phyloP scores from a whole-genome alignment of 2,888 invertebrate genomes.

The Sarcophaga rosellei region DNA sequence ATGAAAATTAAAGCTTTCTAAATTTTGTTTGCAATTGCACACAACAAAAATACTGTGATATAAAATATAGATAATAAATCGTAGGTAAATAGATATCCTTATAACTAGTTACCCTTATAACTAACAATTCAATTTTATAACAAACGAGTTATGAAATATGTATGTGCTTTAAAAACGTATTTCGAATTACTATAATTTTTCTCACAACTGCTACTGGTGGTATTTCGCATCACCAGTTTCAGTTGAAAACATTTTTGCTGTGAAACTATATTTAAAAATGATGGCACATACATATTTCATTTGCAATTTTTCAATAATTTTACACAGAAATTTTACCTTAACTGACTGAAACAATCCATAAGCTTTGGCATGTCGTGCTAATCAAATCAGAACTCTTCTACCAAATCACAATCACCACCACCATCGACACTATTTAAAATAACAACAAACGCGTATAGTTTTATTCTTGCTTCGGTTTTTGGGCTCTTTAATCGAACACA shows the following conservation, averaged over 20 bases:
- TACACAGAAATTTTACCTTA: constrained; percentile 48
- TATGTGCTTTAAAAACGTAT: not conserved
- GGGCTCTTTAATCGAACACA: not conserved
- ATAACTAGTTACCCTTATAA: too few relatives aligned
- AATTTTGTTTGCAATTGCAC: too few relatives aligned
- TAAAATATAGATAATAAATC: too few relatives aligned
- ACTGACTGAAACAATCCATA: constrained; percentile 50
- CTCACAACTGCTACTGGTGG: not conserved
- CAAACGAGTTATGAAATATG: too few relatives aligned
- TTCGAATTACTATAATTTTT: not conserved
- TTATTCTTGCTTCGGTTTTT: not conserved
- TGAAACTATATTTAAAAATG: constrained; percentile 49
- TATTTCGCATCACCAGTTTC: not conserved
- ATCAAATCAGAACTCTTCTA: too few relatives aligned
- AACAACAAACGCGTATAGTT: not conserved
- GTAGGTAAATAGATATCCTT: too few relatives aligned
- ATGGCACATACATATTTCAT: constrained; percentile 29
- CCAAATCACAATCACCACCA: too few relatives aligned
- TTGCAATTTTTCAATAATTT: not conserved
- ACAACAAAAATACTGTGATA: too few relatives aligned
- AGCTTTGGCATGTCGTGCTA: constrained; percentile 46
- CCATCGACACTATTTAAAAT: not conserved
- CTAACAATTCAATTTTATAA: too few relatives aligned
- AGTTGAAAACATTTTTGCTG: not conserved
- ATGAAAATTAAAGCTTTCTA: too few relatives aligned